These are phyloP conservation scores for Sericinus montela DNA, from an alignment of 2,888 invertebrate species.

Conservation along the genomic window DNA sequence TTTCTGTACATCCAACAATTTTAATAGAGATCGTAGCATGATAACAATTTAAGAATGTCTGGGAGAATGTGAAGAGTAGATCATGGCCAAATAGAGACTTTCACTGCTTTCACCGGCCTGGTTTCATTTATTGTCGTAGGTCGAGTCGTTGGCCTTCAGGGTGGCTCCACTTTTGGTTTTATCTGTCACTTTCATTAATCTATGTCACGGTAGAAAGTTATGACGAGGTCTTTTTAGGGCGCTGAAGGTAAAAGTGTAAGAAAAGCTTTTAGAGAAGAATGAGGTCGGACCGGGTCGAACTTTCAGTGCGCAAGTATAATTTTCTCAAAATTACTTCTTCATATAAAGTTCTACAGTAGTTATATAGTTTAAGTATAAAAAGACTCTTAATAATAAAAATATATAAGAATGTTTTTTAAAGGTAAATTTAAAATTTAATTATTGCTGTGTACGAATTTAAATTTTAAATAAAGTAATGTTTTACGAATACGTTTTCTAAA, in stretches of 20 bases:
- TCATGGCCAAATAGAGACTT: slow-evolving; percentile 65
- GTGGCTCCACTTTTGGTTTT: slow-evolving; percentile 64
- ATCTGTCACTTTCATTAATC: slow-evolving; percentile 67
- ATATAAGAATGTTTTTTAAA: no score
- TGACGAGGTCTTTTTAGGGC: slow-evolving; percentile 45
- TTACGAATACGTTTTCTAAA: no score
- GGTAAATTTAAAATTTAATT: no score
- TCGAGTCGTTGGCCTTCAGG: slow-evolving; percentile 61
- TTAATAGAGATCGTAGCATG: slow-evolving; percentile 16
- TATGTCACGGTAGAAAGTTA: slow-evolving; percentile 51
- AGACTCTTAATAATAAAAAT: no score
- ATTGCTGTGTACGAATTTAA: no score
- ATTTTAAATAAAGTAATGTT: no score
- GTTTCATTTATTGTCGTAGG: slow-evolving; percentile 56
- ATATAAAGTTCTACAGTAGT: no score
- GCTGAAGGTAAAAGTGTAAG: slow-evolving; percentile 38
- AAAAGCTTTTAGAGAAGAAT: slow-evolving; percentile 2
- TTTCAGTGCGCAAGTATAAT: slow-evolving; percentile 5
- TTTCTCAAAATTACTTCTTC: neutral
- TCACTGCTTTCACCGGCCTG: slow-evolving; percentile 71
- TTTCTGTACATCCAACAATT: neutral
- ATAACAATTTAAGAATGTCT: slow-evolving; percentile 38
- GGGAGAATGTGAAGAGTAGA: slow-evolving; percentile 63
- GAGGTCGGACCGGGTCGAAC: slow-evolving; percentile 2
- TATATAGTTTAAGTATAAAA: no score